A percentile compares a stretch with the other conserved stretches of the same genome.
phyloP scores from a whole-genome alignment of 2,888 invertebrate species.

The Epinotia nisella region DNA sequence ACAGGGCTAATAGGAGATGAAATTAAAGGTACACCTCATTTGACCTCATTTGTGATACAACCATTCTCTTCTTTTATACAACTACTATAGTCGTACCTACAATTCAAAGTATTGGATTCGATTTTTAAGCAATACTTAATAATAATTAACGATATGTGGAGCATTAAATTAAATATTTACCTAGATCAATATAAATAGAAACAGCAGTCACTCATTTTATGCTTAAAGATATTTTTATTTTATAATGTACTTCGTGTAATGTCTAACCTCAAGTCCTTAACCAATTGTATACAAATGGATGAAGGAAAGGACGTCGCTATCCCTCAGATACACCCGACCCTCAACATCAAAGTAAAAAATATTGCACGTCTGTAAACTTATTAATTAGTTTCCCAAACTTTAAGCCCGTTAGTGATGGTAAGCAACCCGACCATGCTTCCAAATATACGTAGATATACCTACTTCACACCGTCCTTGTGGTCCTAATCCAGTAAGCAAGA shows the following conservation, averaged over 20 bases:
- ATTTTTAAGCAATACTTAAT: background rate
- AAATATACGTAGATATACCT: background rate
- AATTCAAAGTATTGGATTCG: background rate
- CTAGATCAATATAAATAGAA: too few relatives aligned
- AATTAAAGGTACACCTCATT: background rate
- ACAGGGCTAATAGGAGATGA: background rate
- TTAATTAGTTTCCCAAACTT: constrained; percentile 69
- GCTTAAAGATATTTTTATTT: background rate
- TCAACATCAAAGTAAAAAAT: constrained; percentile 44
- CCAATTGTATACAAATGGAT: constrained; percentile 7
- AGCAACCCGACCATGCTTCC: background rate
- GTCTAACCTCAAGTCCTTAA: background rate
- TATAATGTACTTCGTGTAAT: background rate
- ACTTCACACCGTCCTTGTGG: constrained; percentile 52
- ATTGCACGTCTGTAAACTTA: constrained; percentile 57
- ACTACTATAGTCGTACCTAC: too few relatives aligned
- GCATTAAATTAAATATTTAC: background rate
- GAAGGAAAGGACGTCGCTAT: background rate
- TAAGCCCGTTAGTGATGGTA: constrained; percentile 66
- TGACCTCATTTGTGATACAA: too few relatives aligned
- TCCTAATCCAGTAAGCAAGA: background rate
- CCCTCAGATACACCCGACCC: constrained; percentile 3
- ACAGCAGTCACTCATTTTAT: too few relatives aligned
- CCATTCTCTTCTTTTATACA: too few relatives aligned
- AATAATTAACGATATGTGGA: background rate